These are phyloP conservation scores for Tragulus kanchil DNA, from an alignment of 2,113 vertebrate species.

Conservation along the genomic window DNA sequence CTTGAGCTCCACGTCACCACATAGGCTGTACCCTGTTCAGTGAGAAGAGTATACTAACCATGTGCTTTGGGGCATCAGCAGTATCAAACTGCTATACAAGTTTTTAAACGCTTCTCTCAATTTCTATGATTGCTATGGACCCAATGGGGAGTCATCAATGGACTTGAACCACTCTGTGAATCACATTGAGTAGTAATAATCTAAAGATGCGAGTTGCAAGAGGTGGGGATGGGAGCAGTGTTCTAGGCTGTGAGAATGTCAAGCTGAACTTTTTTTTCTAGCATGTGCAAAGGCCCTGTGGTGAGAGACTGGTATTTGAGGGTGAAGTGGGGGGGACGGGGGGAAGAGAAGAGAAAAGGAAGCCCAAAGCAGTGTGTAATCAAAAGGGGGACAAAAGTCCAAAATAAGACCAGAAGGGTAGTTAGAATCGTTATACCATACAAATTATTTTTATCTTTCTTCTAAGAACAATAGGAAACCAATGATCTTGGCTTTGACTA, in stretches of 20 bases:
- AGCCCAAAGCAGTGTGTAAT: background rate
- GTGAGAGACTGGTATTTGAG: background rate
- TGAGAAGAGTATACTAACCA: background rate
- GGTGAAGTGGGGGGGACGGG: background rate
- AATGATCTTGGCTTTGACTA: background rate
- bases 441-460: background rate
- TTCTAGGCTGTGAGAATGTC: background rate
- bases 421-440: background rate
- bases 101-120: background rate
- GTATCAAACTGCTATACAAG: background rate
- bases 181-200: background rate
- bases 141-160: background rate
- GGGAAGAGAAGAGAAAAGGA: background rate
- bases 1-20: background rate
- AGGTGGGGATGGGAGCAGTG: background rate
- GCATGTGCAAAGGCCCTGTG: background rate
- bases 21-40: background rate
- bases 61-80: background rate
- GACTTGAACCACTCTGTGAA: background rate
- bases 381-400: background rate
- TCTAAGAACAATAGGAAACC: background rate
- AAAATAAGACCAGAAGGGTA: background rate
- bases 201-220: background rate
- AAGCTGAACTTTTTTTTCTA: too few species aligned
- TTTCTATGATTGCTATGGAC: background rate